A percentile compares a stretch with the other conserved stretches of the same genome.
These are phyloP conservation scores for Myotis findleyi DNA, from an alignment of 2,797 vertebrate species.

Conservation along the genomic window DNA sequence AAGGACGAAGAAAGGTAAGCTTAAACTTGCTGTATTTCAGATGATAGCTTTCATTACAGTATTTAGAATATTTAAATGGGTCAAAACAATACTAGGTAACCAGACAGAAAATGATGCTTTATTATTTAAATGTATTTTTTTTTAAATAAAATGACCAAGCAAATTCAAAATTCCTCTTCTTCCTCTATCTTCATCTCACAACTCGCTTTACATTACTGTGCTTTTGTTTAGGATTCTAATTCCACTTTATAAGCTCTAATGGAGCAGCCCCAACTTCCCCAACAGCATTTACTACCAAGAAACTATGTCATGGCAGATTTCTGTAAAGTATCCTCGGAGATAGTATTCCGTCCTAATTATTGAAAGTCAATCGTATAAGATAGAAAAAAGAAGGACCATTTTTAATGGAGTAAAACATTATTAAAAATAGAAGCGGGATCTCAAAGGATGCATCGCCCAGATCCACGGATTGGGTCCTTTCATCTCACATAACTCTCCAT, in stretches of 20 bases:
- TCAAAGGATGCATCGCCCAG: neutral
- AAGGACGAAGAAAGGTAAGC: neutral
- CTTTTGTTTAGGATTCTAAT: constrained; percentile 3
- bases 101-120: neutral
- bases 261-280: neutral
- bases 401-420: neutral
- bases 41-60: constrained; percentile 4
- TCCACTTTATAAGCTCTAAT: neutral
- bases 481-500: neutral
- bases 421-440: neutral
- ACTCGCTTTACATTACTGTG: neutral
- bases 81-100: constrained; percentile 9
- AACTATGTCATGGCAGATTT: neutral
- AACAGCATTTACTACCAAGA: neutral
- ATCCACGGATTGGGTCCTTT: neutral
- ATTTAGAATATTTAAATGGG: constrained; percentile 46
- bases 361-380: neutral
- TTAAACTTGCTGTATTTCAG: neutral
- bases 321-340: neutral
- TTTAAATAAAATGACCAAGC: constrained; percentile 21
- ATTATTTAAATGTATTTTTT: constrained; percentile 20
- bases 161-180: constrained; percentile 14
- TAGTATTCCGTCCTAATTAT: neutral
- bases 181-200: neutral
- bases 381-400: neutral